Percentiles rank a stretch among this genome's conserved stretches.
Conservation (phyloP, 2,113 vertebrate genomes). For the Theristicus caerulescens region DNA sequence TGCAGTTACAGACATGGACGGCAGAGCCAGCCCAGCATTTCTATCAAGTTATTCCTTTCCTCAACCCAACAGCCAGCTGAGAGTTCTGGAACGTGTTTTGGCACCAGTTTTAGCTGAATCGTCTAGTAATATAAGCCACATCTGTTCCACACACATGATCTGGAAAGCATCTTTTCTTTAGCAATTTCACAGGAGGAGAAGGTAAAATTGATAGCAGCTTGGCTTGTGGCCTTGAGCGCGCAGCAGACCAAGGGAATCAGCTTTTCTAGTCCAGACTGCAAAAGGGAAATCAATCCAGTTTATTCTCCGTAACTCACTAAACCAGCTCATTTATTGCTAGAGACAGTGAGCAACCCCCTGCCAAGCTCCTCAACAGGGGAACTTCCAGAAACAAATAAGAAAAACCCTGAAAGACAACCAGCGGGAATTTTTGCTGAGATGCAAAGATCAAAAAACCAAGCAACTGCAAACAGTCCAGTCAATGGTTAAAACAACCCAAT, state of each 20-base stretch:
- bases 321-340: not conserved
- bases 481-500: not conserved
- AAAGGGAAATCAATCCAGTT: constrained; percentile 9
- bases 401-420: not conserved
- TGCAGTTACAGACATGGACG: not conserved
- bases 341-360: not conserved
- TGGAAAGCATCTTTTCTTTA: constrained; percentile 33
- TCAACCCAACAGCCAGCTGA: not conserved
- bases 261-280: not conserved
- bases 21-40: not conserved
- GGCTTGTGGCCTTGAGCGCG: not conserved
- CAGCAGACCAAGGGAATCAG: not conserved
- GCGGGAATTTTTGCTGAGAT: not conserved
- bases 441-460: not conserved
- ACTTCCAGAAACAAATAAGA: not conserved
- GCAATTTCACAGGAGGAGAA: constrained; percentile 32
- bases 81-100: not conserved
- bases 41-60: not conserved
- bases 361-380: not conserved
- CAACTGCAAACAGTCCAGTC: not conserved
- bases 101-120: constrained; percentile 33
- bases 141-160: constrained; percentile 18
- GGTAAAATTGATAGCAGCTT: constrained; percentile 1
- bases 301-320: not conserved
- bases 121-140: constrained; percentile 14